These are phyloP conservation scores for Patiria miniata DNA, from an alignment of 35 echinoderm and acorn worm species.

Conservation along the genomic window DNA sequence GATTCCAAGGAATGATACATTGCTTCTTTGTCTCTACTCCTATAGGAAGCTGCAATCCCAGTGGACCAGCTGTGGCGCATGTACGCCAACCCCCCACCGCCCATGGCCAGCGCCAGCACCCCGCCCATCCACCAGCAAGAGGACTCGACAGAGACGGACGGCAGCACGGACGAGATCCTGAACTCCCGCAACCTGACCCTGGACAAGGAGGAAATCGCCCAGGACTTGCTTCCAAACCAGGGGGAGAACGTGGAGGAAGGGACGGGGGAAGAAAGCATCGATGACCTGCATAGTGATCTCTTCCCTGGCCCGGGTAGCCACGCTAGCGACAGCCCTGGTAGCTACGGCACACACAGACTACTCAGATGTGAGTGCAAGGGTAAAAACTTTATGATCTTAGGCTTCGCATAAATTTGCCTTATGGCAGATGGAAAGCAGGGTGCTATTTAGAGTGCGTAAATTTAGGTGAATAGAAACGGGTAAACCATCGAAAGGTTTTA, in stretches of 20 bases:
- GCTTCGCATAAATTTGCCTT: too few relatives aligned
- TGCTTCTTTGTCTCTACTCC: not conserved
- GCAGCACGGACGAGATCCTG: conserved; percentile 84
- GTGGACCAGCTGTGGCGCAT: conserved; percentile 86
- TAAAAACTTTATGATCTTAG: too few relatives aligned
- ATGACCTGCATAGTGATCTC: conserved; percentile 57
- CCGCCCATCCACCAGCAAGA: conserved; percentile 31
- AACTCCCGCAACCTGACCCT: conserved; percentile 78
- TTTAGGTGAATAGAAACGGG: too few relatives aligned
- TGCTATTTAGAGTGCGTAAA: too few relatives aligned
- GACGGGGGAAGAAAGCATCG: conserved; percentile 30
- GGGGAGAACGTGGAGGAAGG: conserved; percentile 48
- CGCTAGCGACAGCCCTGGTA: conserved; percentile 3
- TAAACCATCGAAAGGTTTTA: too few relatives aligned
- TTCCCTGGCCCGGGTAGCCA: conserved; percentile 22
- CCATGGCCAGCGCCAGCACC: not conserved
- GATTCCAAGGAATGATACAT: not conserved
- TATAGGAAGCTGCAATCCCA: conserved; percentile 93
- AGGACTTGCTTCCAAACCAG: conserved; percentile 76
- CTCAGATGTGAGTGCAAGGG: conserved; percentile 99
- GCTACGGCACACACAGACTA: conserved; percentile 66
- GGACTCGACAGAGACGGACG: conserved; percentile 47
- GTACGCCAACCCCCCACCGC: conserved; percentile 47
- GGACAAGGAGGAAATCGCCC: conserved; percentile 83
- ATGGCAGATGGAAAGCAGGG: too few relatives aligned